Conservation (phyloP, 2,888 invertebrate genomes). For the Leptura quadrifasciata region DNA sequence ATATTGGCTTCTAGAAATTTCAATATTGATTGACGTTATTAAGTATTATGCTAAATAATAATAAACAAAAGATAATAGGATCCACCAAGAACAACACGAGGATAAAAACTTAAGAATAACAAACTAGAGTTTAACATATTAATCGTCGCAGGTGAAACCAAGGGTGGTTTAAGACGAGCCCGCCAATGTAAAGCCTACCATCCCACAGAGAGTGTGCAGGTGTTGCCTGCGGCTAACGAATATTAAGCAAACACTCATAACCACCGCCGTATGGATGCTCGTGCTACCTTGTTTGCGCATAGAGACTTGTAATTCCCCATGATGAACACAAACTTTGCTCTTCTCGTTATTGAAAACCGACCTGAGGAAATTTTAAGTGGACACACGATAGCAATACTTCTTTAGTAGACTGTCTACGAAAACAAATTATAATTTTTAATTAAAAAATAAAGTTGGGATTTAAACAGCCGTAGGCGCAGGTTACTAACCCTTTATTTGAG, state of each 20-base stretch:
- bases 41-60: conserved; percentile 9
- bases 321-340: conserved; percentile 19
- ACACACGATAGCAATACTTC: no score
- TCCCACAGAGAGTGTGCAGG: conserved; percentile 58
- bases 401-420: no score
- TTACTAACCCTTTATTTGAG: no score
- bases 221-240: conserved; percentile 63
- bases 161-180: not conserved
- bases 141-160: not conserved
- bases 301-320: conserved; percentile 24
- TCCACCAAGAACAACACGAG: not conserved
- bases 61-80: conserved; percentile 11
- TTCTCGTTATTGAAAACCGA: conserved; percentile 13
- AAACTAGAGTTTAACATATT: not conserved
- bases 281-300: conserved; percentile 41
- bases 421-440: no score
- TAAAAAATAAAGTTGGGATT: no score
- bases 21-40: not conserved
- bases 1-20: not conserved
- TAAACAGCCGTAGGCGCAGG: no score
- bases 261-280: conserved; percentile 21
- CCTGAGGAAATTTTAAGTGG: not conserved
- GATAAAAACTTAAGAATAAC: conserved; percentile 1
- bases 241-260: conserved; percentile 64
- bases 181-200: conserved; percentile 11